Evolutionary conservation across 2,113 vertebrate genomes (phyloP).

Genomic region (Sorex fumeus): DNA sequence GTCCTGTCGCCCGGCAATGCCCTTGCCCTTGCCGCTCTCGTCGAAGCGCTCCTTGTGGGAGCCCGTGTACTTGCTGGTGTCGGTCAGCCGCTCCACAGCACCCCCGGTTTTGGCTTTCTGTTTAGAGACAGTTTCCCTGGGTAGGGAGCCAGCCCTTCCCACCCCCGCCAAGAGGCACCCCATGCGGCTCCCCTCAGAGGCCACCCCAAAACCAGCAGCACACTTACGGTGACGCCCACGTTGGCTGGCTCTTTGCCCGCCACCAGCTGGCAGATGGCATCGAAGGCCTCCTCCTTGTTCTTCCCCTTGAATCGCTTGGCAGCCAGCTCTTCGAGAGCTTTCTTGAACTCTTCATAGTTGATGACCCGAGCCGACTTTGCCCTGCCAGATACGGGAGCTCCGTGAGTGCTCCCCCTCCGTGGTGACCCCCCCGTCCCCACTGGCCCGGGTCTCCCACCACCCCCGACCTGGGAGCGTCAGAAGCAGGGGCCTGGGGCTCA

Average conservation of each 20-base stretch:
- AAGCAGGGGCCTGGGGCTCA: conserved; percentile 87
- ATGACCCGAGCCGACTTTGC: conserved; percentile 95
- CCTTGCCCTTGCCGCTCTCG: conserved; percentile 93
- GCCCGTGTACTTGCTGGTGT: conserved; percentile 96
- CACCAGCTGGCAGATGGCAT: conserved; percentile 93
- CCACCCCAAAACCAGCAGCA: not conserved
- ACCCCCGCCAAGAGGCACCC: not conserved
- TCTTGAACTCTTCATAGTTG: conserved; percentile 95
- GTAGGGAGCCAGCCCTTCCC: conserved; percentile 44
- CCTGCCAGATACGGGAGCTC: conserved; percentile 85
- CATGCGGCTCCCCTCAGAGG: not conserved
- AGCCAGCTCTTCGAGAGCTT: conserved; percentile 94
- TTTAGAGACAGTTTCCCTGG: conserved; percentile 54
- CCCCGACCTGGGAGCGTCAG: conserved; percentile 52
- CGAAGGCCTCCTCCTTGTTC: conserved; percentile 93
- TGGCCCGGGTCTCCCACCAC: not conserved
- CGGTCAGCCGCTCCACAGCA: conserved; percentile 94
- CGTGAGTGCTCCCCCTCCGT: conserved; percentile 22
- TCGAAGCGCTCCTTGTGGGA: conserved; percentile 97
- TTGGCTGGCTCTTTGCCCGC: conserved; percentile 94
- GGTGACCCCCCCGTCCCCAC: conserved; percentile 26
- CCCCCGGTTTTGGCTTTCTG: conserved; percentile 94
- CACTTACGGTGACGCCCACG: conserved; percentile 94
- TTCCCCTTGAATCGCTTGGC: conserved; percentile 95
- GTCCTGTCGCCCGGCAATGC: conserved; percentile 94